Conservation (phyloP, 2,888 invertebrate species). For the Diloba caeruleocephala region DNA sequence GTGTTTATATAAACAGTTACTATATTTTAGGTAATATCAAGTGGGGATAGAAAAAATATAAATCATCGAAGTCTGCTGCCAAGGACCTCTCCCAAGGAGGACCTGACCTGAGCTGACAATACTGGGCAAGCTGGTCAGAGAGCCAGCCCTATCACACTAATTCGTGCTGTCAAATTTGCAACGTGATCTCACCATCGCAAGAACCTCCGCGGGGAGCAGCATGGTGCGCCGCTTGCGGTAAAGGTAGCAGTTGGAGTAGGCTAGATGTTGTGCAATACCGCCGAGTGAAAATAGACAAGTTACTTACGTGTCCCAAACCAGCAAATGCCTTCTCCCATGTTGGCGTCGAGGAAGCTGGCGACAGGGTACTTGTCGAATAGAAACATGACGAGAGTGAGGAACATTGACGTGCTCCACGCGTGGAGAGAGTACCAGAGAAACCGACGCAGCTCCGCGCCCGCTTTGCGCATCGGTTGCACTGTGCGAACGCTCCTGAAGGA, state of each 20-base stretch:
- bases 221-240: too few relatives aligned
- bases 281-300: neutral
- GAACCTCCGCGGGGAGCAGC: too few relatives aligned
- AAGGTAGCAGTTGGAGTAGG: too few relatives aligned
- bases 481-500: constrained; percentile 81
- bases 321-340: constrained; percentile 90
- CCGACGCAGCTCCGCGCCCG: constrained; percentile 84
- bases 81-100: too few relatives aligned
- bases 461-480: constrained; percentile 80
- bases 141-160: too few relatives aligned
- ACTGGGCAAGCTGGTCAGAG: too few relatives aligned
- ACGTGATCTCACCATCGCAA: too few relatives aligned
- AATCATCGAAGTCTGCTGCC: too few relatives aligned
- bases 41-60: too few relatives aligned
- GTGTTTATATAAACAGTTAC: constrained; percentile 4
- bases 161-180: too few relatives aligned
- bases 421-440: constrained; percentile 92
- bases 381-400: constrained; percentile 88
- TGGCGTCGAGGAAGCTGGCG: constrained; percentile 83
- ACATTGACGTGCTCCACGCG: constrained; percentile 91
- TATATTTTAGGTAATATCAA: neutral
- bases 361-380: constrained; percentile 86
- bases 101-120: too few relatives aligned
- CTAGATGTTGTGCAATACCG: too few relatives aligned
- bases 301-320: constrained; percentile 91